Conservation (phyloP, 2,888 invertebrate species). For the Caradrina kadenii region DNA sequence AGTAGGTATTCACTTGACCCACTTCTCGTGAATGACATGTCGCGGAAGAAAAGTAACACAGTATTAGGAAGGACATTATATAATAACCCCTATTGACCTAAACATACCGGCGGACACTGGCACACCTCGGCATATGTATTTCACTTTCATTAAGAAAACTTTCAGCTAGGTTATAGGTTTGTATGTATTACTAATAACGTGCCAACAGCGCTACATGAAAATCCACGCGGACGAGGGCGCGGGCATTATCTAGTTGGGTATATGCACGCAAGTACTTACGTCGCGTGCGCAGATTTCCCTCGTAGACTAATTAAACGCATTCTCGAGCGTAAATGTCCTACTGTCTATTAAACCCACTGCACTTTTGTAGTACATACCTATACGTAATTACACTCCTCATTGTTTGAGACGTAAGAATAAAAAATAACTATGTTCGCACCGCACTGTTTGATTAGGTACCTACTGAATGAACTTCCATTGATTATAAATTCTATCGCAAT, state of each 20-base stretch:
- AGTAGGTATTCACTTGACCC: conserved; percentile 14
- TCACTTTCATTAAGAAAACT: no score
- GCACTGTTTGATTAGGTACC: no score
- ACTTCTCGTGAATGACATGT: conserved; percentile 10
- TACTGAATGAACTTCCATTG: not conserved
- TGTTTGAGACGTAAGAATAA: conserved; percentile 1
- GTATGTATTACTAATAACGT: no score
- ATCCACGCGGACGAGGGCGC: no score
- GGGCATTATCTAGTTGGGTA: no score
- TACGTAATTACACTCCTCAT: no score
- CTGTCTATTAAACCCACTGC: conserved; percentile 13
- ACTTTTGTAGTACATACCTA: not conserved
- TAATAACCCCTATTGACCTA: no score
- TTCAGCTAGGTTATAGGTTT: no score
- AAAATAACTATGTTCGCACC: not conserved
- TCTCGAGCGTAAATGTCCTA: conserved; percentile 26
- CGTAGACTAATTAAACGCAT: conserved; percentile 41
- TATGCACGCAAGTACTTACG: not conserved
- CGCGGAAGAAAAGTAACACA: conserved; percentile 4
- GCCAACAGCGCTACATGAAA: no score
- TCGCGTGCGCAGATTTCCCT: conserved; percentile 51
- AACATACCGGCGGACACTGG: no score
- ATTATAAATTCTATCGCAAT: not conserved
- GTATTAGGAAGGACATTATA: no score
- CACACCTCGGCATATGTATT: no score